Evolutionary conservation across 1,140 invertebrate species (phyloP), one percentile per base, ranked within the genome.

Genomic region (Eupristina koningsbergeri): DNA sequence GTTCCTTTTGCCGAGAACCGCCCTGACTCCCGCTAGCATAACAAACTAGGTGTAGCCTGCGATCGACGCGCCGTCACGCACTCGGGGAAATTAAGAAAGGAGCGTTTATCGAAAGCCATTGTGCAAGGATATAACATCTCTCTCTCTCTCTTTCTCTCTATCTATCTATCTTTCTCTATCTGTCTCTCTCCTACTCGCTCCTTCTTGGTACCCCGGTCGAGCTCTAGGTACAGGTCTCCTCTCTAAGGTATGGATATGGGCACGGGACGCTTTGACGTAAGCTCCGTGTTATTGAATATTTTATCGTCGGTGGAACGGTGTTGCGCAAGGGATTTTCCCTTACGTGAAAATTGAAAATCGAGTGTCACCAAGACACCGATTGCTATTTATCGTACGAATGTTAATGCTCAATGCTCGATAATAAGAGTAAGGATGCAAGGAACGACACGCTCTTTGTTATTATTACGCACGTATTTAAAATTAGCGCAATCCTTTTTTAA

Each of bases 1-100:
- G 50, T 26, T 47, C 58, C 45, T 64, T 75, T 45, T 17, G 69
- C 69, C 2, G 36, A 73, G 39, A 73, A 73, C 69, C 69, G 69
- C 41, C 41, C 36, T 9, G 69, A 9, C 36, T 61, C 41, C 71
- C 58, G 31, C 80, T 63, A 67, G 67, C n/a, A 41, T 83, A 83
- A 83, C 78, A 78, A 83, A 83, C 80, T 82, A 82, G 80, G 80
- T 67, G 80, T 82, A 76, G 80, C 36, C 36, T 3, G 26, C 79
- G 31, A 41, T 39, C 31, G 36, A 29, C 22, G 50, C 77, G 61
- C 47, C 75, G 73, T 75, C 41, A 77, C 75, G 79, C 79, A 80
- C 79, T 45, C 58, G 80, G 36, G 69, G 74, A 81, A 81, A 81
- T 81, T 61, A 69, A 81, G 69, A 50, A 71, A 73, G 79, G 79